Evolutionary conservation across 1,140 invertebrate genomes (phyloP), one percentile per base, ranked within the genome.

Genomic region (Hypsibius dujardini): DNA sequence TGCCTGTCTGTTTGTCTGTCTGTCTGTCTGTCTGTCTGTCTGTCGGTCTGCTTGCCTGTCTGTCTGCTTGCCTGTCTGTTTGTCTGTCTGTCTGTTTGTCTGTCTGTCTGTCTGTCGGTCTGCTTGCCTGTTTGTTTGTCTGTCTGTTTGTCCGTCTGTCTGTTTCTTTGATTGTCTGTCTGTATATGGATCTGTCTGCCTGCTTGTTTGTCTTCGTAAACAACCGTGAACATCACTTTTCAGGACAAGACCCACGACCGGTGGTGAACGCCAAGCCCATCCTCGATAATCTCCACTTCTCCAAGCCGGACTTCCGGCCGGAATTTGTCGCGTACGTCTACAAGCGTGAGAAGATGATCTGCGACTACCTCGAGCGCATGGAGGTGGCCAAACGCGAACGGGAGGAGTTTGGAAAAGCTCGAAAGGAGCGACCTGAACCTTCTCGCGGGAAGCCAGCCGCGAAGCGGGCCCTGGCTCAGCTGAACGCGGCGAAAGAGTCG

Each of bases 291-390:
- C 62, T 67, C 12, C 62, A 42, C 42, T 67, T 42, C 62, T 7
- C 62, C 7, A 12, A 42, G 45, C 62, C 62, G 7, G 62, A 67
- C 62, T 67, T 67, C 62, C 62, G 62, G 62, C 62, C 62, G 42
- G 62, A 67, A 42, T 67, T 67, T 42, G 62, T 67, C 3, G 62
- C 62, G 62, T 67, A 67, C 42, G 62, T 67, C 12, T 42, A 14
- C 42, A 67, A 67, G 42, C 7, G 62, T 3, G 62, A 67, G 42
- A 67, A 67, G 62, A 7, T 14, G 62, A 67, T 67, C 3, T 7
- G 3, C 12, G 62, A 67, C 7, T 67, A 42, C 42, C 42, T 67
- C 12, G 62, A 67, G 42, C 62, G 62, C 7, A 7, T 67, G 7
- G 62, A 67, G 42, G 62, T 42, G 7, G 62, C 62, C 3, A 12